phyloP scores from a whole-genome alignment of 2,113 vertebrate genomes.

The Peromyscus leucopus region DNA sequence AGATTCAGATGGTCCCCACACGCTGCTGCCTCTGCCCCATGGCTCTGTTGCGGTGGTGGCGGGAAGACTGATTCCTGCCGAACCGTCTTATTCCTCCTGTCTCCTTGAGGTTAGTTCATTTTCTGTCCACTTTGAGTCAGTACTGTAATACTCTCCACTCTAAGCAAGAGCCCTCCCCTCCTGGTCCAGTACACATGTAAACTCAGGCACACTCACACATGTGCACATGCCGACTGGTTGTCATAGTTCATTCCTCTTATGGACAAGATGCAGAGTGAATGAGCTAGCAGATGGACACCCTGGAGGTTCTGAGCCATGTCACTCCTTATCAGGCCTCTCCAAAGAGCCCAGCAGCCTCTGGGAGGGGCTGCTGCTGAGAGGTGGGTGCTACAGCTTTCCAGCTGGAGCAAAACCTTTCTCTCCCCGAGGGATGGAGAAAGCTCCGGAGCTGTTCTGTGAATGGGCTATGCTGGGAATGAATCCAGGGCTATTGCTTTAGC shows the following conservation, averaged over 20 bases:
- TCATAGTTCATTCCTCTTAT: background rate
- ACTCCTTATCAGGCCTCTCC: slow-evolving; percentile 67
- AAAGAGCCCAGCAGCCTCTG: background rate
- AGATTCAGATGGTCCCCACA: background rate
- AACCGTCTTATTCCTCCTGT: background rate
- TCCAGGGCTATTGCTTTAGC: background rate
- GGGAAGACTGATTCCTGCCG: background rate
- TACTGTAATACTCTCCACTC: background rate
- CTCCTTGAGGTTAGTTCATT: background rate
- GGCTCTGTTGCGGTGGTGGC: background rate
- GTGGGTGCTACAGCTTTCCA: background rate
- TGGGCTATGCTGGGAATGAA: background rate
- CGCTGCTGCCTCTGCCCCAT: fast-evolving
- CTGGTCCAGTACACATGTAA: background rate
- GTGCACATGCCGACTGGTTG: background rate
- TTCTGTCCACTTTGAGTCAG: background rate
- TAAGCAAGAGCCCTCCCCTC: background rate
- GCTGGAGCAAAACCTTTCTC: slow-evolving; percentile 33
- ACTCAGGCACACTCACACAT: background rate
- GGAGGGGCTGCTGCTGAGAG: background rate
- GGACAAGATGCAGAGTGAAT: slow-evolving; percentile 64
- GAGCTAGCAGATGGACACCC: slow-evolving; percentile 83
- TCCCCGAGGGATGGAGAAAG: background rate
- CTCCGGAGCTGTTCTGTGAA: background rate
- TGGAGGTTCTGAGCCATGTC: slow-evolving; percentile 76